Percentiles rank a stretch among this genome's conserved stretches.
phyloP scores from a whole-genome alignment of 2,113 vertebrate species.

The Vidua macroura region DNA sequence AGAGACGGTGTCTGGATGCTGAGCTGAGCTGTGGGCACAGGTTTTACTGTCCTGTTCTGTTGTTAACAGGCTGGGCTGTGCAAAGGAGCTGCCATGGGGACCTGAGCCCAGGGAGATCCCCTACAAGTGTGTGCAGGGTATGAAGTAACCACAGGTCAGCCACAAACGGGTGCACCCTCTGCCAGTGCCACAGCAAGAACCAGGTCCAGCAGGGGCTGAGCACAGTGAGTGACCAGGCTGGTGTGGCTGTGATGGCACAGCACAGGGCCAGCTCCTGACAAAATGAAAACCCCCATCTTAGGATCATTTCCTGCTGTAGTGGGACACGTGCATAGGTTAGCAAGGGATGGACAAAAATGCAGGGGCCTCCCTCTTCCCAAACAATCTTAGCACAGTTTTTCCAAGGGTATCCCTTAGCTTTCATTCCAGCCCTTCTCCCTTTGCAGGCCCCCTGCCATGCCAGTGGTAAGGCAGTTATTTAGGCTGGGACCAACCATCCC shows the following conservation, averaged over 20 bases:
- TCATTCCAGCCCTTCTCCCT: background rate
- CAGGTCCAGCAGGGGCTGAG: background rate
- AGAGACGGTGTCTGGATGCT: background rate
- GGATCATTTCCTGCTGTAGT: background rate
- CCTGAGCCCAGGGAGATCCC: background rate
- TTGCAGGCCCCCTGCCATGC: background rate
- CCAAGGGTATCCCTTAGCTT: background rate
- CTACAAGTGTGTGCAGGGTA: background rate
- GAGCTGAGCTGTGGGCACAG: background rate
- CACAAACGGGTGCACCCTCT: rapidly evolving
- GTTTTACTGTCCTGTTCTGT: background rate
- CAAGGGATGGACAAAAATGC: background rate
- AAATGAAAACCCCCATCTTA: background rate
- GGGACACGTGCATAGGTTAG: background rate
- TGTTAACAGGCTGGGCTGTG: background rate
- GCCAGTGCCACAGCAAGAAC: background rate
- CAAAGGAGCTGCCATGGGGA: background rate
- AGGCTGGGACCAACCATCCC: background rate
- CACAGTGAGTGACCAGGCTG: rapidly evolving
- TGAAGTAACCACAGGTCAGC: background rate
- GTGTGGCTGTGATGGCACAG: background rate
- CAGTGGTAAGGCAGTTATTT: background rate
- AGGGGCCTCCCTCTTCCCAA: background rate
- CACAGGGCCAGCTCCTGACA: background rate
- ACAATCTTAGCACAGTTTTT: background rate